Percentiles rank a stretch among this genome's conserved stretches.
phyloP scores from a whole-genome alignment of 2,113 vertebrate genomes.

The Micronycteris hirsuta region DNA sequence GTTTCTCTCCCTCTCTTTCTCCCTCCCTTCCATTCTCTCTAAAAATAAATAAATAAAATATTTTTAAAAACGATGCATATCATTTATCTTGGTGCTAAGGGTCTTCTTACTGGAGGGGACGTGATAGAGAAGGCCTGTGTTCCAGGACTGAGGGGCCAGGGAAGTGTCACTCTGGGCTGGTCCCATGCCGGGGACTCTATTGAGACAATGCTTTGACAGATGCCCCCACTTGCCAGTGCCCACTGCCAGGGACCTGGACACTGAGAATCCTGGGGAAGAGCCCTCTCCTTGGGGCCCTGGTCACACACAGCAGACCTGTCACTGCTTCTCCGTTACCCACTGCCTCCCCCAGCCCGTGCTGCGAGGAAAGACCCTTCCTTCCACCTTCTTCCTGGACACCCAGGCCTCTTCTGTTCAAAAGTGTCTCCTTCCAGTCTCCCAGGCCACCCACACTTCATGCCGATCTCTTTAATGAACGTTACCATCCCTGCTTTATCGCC shows the following conservation, averaged over 20 bases:
- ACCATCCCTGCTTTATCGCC: not conserved
- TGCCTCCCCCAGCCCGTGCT: not conserved
- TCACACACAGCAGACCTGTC: not conserved
- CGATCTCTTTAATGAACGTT: not conserved
- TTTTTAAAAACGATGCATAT: too few relatives aligned
- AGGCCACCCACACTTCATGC: not conserved
- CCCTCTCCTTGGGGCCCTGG: not conserved
- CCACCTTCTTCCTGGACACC: not conserved
- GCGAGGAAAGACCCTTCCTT: not conserved
- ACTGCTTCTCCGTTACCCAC: not conserved
- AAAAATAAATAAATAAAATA: too few relatives aligned
- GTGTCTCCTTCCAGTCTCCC: not conserved
- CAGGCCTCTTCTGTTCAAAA: not conserved
- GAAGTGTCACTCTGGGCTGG: not conserved
- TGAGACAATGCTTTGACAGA: not conserved
- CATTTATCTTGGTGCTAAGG: not conserved
- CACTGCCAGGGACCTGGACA: not conserved
- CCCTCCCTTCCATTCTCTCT: too few relatives aligned
- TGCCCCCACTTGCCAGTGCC: not conserved
- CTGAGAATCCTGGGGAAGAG: not conserved
- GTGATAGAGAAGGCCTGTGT: not conserved
- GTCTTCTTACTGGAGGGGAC: not conserved
- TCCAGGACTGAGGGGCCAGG: too few relatives aligned
- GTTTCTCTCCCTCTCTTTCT: too few relatives aligned
- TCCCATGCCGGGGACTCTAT: not conserved